phyloP scores from a whole-genome alignment of 2,113 vertebrate species.

The Osmerus mordax region DNA sequence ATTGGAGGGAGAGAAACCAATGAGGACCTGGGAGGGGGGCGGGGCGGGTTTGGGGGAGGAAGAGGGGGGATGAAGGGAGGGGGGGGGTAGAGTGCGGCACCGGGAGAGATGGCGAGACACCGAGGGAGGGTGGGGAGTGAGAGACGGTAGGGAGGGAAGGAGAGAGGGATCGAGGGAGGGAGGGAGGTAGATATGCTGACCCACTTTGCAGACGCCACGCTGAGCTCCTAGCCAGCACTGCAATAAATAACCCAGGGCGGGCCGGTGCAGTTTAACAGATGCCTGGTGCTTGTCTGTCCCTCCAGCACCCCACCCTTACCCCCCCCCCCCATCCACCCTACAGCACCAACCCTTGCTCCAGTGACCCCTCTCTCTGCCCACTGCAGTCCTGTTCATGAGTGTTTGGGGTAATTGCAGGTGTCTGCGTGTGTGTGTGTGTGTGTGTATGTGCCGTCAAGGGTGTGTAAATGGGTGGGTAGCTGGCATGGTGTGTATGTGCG shows the following conservation, averaged over 20 bases:
- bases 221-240: constrained; percentile 65
- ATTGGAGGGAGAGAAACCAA: no score
- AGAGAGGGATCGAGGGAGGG: background rate
- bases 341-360: background rate
- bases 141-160: background rate
- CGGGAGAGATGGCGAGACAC: background rate
- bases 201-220: constrained; percentile 70
- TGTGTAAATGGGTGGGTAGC: constrained; percentile 3
- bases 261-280: constrained; percentile 66
- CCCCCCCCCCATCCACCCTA: background rate
- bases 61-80: no score
- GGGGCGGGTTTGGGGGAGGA: background rate
- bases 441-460: background rate
- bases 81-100: background rate
- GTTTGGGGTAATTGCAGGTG: background rate
- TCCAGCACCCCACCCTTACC: constrained; percentile 29
- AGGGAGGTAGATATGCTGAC: constrained; percentile 66
- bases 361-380: background rate
- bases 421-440: background rate
- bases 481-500: constrained; percentile 10
- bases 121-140: background rate
- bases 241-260: constrained; percentile 72
- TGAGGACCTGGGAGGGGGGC: background rate
- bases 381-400: background rate
- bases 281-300: constrained; percentile 57